Evolutionary conservation across 2,888 invertebrate species (phyloP), one percentile per base, ranked within the genome.

Genomic region (Cheilosia scutellata): DNA sequence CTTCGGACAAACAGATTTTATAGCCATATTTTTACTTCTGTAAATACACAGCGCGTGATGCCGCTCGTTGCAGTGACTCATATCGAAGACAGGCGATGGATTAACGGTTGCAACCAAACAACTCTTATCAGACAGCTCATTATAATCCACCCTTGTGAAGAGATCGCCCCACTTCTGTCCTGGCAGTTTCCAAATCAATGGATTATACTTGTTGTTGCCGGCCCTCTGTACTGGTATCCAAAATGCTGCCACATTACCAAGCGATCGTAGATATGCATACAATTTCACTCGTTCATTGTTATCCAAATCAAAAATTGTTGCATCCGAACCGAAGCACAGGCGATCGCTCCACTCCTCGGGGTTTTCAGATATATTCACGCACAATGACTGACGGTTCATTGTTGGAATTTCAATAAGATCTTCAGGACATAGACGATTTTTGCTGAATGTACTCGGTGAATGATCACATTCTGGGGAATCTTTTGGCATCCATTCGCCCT

Each of bases 181-280:
- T 0, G 94, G 94, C 72, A 94, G 92, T 25, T 90, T 89, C 93
- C 94, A 93, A 89, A 68, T 90, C 16, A 93, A 88, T 25, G 93
- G 93, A 77, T 92, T 91, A 84, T 93, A 93, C 42, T 90, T 84
- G 62, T 78, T 84, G 5, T 78, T 82, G 29, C 92, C 92, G n/a
- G 89, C 88, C 47, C 94, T 91, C 55, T 91, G 91, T 3, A 93
- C 92, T 16, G 94, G 94, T 70, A 94, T 88, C 94, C 94, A 94
- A 74, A 94, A 91, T 31, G 88, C 77, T 0, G 29, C 77, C 6
- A 82, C 70, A 40, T 90, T 89, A 2, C 82, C 82, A 55, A 66
- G 72, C 11, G 88, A 65, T 29, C 27, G 47, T 5, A 87, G 88
- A 76, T 88, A 87, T 91, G 92, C 87, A 89, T 93, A 1, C 89